A percentile compares a stretch with the other conserved stretches of the same genome.
phyloP scores from a whole-genome alignment of 1,140 invertebrate genomes.

The Hirudo medicinalis region DNA sequence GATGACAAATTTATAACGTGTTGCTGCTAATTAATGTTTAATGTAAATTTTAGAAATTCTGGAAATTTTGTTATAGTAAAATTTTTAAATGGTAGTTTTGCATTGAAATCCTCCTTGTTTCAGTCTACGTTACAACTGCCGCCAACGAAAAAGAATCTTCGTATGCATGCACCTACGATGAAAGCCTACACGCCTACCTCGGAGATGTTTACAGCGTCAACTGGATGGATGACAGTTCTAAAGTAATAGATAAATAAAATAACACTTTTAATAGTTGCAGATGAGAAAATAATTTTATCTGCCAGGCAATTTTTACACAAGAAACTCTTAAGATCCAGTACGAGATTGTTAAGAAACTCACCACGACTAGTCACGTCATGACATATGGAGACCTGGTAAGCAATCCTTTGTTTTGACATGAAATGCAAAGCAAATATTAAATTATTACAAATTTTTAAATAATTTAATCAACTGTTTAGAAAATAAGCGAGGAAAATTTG shows the following conservation, averaged over 20 bases:
- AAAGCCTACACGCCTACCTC: constrained; percentile 43
- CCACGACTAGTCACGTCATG: background rate
- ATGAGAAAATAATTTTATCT: background rate
- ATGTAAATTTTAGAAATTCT: too few relatives aligned
- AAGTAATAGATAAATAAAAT: constrained; percentile 31
- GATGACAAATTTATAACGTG: too few relatives aligned
- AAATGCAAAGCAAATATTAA: background rate
- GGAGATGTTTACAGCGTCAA: constrained; percentile 53
- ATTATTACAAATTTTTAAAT: too few relatives aligned
- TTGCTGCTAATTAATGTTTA: too few relatives aligned
- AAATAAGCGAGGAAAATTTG: background rate
- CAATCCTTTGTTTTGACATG: background rate
- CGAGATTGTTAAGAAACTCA: background rate
- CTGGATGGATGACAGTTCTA: constrained; percentile 55
- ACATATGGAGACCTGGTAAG: background rate
- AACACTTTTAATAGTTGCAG: background rate
- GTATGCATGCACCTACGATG: constrained; percentile 50
- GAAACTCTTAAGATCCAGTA: background rate
- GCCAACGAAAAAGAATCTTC: constrained; percentile 50
- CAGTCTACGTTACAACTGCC: constrained; percentile 54
- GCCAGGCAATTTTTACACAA: background rate
- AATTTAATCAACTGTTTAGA: background rate
- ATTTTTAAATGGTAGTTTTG: too few relatives aligned
- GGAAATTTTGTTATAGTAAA: too few relatives aligned
- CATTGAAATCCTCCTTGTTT: constrained; percentile 8